phyloP scores from a whole-genome alignment of 2,888 invertebrate species.

The Pachydiplax longipennis region DNA sequence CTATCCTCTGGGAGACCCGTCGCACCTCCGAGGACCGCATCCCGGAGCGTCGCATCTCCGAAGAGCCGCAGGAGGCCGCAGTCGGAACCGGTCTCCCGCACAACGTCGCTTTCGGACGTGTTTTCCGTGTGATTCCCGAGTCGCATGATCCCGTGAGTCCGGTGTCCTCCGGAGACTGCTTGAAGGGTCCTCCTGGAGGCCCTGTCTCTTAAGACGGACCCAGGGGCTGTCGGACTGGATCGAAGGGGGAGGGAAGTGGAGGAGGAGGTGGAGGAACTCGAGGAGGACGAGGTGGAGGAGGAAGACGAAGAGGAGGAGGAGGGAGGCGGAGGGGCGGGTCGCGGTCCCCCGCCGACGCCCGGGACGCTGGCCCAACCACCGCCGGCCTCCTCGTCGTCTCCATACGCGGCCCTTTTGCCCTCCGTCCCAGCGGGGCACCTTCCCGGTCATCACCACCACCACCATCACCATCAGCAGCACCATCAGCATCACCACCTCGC shows the following conservation, averaged over 20 bases:
- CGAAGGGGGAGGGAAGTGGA: constrained; percentile 46
- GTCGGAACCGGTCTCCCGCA: background rate
- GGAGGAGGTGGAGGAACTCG: constrained; percentile 59
- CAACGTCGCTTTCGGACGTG: background rate
- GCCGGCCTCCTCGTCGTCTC: constrained; percentile 64
- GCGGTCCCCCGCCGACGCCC: constrained; percentile 57
- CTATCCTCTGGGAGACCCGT: background rate
- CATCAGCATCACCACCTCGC: constrained; percentile 15
- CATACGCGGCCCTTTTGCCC: constrained; percentile 56
- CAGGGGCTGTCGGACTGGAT: constrained; percentile 30
- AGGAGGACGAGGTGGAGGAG: constrained; percentile 57
- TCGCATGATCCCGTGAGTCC: background rate
- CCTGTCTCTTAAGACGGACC: constrained; percentile 2
- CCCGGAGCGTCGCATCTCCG: background rate
- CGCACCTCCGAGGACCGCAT: background rate
- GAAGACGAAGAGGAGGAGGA: constrained; percentile 61
- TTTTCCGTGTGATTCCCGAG: background rate
- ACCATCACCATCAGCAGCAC: constrained; percentile 19
- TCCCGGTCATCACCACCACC: constrained; percentile 3
- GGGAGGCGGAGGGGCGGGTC: constrained; percentile 54
- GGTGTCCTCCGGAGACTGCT: background rate
- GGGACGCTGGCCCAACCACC: constrained; percentile 57
- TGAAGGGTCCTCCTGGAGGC: background rate
- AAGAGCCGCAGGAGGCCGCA: background rate
- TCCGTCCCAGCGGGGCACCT: constrained; percentile 56